Conservation (phyloP, 2,888 invertebrate genomes). For the Trisateles emortualis region DNA sequence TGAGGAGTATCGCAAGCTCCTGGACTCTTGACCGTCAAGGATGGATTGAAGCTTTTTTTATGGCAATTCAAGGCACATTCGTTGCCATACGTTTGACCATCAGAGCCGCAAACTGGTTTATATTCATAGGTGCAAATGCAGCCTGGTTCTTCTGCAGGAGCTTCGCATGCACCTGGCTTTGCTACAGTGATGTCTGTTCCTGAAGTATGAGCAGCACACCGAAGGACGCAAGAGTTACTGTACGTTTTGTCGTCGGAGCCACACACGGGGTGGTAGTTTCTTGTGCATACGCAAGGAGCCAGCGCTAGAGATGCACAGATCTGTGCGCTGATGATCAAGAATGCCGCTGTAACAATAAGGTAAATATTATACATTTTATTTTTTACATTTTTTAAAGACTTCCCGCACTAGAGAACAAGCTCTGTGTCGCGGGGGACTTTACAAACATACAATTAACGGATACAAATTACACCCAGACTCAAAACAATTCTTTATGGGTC, state of each 20-base stretch:
- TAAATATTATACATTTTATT: too few relatives aligned
- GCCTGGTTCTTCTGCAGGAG: background rate
- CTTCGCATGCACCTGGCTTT: conserved; percentile 2
- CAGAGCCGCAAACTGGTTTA: conserved; percentile 56
- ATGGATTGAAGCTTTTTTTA: background rate
- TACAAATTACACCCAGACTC: too few relatives aligned
- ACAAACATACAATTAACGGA: too few relatives aligned
- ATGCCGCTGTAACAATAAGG: conserved; percentile 7
- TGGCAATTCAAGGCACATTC: conserved; percentile 50
- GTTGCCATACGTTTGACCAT: conserved; percentile 58
- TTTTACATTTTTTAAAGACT: too few relatives aligned
- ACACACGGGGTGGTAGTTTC: conserved; percentile 2
- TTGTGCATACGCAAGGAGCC: conserved; percentile 3
- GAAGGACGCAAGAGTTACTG: conserved; percentile 3
- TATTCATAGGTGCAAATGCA: conserved; percentile 49
- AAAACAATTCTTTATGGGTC: too few relatives aligned
- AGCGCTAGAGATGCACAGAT: background rate
- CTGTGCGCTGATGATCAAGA: conserved; percentile 4
- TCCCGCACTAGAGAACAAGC: too few relatives aligned
- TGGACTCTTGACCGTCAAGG: background rate
- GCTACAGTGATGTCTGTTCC: background rate
- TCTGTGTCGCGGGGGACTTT: too few relatives aligned
- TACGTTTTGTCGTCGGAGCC: conserved; percentile 12
- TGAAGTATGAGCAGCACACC: background rate
- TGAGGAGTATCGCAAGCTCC: background rate